Percentiles rank a stretch among this genome's conserved stretches.
Conservation (phyloP, 2,797 vertebrate genomes). For the Nasua narica region DNA sequence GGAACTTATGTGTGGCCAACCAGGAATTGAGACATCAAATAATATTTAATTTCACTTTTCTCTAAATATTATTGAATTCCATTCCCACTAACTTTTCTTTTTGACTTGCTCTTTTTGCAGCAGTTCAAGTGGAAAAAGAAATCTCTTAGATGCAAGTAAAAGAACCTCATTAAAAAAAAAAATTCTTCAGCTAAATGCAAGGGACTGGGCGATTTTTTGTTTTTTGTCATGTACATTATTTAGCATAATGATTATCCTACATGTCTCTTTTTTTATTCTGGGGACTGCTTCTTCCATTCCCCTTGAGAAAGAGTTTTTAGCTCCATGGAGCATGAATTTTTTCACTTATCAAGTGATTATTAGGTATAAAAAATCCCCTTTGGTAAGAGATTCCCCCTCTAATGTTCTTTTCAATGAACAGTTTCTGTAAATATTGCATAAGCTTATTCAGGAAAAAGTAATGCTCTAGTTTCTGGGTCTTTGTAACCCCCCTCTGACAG, state of each 20-base stretch:
- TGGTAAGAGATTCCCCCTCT: background rate
- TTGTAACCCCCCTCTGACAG: background rate
- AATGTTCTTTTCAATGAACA: background rate
- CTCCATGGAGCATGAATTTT: slow-evolving; percentile 47
- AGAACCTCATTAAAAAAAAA: background rate
- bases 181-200: background rate
- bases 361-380: slow-evolving; percentile 2
- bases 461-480: background rate
- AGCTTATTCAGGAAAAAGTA: background rate
- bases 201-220: background rate
- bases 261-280: background rate
- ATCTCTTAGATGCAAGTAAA: slow-evolving; percentile 47
- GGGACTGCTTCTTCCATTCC: background rate
- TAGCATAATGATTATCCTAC: slow-evolving; percentile 13
- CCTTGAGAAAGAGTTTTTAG: slow-evolving; percentile 20
- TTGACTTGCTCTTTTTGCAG: slow-evolving; percentile 44
- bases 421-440: slow-evolving; percentile 31
- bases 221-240: background rate
- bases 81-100: slow-evolving; percentile 53
- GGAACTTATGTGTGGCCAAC: background rate
- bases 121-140: slow-evolving; percentile 65
- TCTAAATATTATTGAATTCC: slow-evolving; percentile 65
- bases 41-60: slow-evolving; percentile 61
- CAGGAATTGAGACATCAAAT: slow-evolving; percentile 49
- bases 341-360: slow-evolving; percentile 25